A percentile compares a stretch with the other conserved stretches of the same genome.
These are phyloP conservation scores for Halocynthia roretzi DNA, from an alignment of 23 tunicate species.

Conservation along the genomic window DNA sequence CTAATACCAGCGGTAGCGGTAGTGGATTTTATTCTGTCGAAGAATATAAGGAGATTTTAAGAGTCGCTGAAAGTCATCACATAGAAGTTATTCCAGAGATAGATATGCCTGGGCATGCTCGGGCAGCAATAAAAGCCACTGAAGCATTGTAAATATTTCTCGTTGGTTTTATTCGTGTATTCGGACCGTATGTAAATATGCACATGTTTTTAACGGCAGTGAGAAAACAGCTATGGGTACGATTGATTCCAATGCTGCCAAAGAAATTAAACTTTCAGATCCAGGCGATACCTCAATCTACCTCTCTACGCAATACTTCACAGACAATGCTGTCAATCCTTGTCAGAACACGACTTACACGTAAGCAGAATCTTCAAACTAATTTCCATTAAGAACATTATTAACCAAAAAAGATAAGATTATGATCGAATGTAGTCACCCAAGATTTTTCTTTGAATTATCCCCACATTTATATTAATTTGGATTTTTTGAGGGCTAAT, in stretches of 20 bases:
- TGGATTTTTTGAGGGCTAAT: background rate
- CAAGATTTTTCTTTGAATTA: background rate
- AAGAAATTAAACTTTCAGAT: conserved; percentile 34
- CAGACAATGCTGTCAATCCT: conserved; percentile 90
- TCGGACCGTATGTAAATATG: background rate
- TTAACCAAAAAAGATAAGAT: background rate
- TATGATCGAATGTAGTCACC: background rate
- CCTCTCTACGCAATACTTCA: conserved; percentile 65
- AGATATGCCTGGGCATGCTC: conserved; percentile 86
- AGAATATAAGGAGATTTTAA: conserved; percentile 65
- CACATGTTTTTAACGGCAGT: background rate
- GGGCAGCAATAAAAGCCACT: conserved; percentile 70
- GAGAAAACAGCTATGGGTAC: background rate
- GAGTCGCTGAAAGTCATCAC: conserved; percentile 39
- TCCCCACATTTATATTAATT: background rate
- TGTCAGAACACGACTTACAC: conserved; percentile 63
- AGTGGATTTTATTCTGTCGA: conserved; percentile 48
- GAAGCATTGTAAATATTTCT: conserved; percentile 42
- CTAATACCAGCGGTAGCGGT: conserved; percentile 33
- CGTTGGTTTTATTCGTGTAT: background rate
- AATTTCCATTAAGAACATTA: background rate
- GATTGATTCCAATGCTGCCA: conserved; percentile 11
- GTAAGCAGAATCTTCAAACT: conserved; percentile 16
- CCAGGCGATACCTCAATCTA: conserved; percentile 40
- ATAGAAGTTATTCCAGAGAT: conserved; percentile 72